Base-by-base conservation (phyloP, 2,113 vertebrate genomes). In the Oriolus oriolus region DNA sequence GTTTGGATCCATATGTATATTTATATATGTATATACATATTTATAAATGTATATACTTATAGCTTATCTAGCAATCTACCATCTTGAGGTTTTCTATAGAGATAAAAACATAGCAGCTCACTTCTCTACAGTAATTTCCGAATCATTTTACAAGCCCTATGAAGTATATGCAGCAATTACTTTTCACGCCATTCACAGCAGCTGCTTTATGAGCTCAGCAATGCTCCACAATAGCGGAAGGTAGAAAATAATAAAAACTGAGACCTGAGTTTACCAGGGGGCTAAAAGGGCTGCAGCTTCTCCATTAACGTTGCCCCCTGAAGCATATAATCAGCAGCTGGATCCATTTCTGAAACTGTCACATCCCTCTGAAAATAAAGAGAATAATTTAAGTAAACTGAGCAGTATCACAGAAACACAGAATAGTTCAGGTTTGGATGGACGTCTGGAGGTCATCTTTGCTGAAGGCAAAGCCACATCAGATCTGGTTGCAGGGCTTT, bases 251-350 rank as follows among this genome's bases (percentile, higher is more conserved):
- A 92, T 88, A 90, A 95, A 92, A 97, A 88, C 16, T 42, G 21
- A 88, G 83, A 54, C 39, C 86, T 74, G 68, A 86, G 71, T 92
- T 93, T 95, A 89, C 90, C 94, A 86, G 90, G 92, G 88, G 83
- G 71, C 83, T 90, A 88, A 93, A 93, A 86, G 47, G 68, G 68
- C 83, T 84, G 76, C 68, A 88, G 73, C n/a, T 94, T 19, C 68
- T 93, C 90, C 59, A 90, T 94, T 92, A 90, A 77, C 0, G 1
- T 90, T 93, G 82, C 33, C 79, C 66, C 68, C 54, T 84, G 90
- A 97, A 96, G 92, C 91, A 93, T 93, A 93, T 84, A 83, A 95
- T 94, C 83, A 88, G 92, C 90, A 92, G 88, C 88, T 94, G 90
- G 88, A 93, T 87, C 71, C 35, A 60, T 69, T 96, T 95, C 92